phyloP scores from a whole-genome alignment of 2,797 vertebrate genomes.

The Simalia tracyae region DNA sequence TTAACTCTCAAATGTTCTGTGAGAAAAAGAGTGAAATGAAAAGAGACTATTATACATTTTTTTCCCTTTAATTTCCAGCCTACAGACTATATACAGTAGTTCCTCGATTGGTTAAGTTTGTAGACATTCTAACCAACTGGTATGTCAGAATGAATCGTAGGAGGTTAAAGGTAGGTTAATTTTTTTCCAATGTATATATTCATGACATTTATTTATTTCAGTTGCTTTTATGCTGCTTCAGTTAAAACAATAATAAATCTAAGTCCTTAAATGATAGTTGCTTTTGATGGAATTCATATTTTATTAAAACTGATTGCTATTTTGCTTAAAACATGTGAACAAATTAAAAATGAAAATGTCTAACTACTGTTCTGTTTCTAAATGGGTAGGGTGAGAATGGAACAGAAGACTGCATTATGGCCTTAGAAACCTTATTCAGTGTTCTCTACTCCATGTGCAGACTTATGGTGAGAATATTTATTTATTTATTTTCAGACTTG shows the following conservation, averaged over 20 bases:
- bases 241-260: background rate
- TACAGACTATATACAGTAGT: constrained; percentile 95
- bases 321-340: background rate
- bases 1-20: background rate
- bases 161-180: constrained; percentile 89
- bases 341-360: background rate
- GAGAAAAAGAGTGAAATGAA: background rate
- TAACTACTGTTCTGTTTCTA: constrained; percentile 31
- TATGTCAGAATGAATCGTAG: constrained; percentile 95
- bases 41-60: background rate
- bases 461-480: constrained; percentile 88
- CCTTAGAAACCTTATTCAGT: constrained; percentile 94
- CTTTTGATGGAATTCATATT: background rate
- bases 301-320: background rate
- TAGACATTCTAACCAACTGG: constrained; percentile 98
- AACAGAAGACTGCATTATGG: constrained; percentile 87
- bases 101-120: constrained; percentile 93
- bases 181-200: background rate
- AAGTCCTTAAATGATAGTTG: background rate
- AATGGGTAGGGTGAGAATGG: constrained; percentile 88
- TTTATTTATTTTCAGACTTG: too few relatives aligned
- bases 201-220: background rate
- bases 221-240: background rate
- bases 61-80: constrained; percentile 70
- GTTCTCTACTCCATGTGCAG: constrained; percentile 95